phyloP scores from a whole-genome alignment of 2,797 vertebrate genomes.

The Premnoplex brunnescens region DNA sequence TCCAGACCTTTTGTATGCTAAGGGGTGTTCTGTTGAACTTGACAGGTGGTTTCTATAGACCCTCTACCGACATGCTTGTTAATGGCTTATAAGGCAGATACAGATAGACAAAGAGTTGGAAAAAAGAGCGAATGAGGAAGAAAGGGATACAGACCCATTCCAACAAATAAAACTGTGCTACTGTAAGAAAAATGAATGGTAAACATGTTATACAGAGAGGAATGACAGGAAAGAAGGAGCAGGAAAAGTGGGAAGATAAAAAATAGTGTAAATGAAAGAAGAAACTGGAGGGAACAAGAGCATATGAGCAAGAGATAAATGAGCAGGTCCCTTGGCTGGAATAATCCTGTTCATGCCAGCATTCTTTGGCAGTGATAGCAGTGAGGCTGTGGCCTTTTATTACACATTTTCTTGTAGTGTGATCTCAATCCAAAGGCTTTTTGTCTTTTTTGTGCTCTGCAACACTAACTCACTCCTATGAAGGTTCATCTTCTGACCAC shows the following conservation, averaged over 20 bases:
- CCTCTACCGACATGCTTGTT: neutral
- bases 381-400: neutral
- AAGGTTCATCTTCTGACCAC: neutral
- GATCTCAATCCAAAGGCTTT: neutral
- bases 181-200: neutral
- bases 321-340: neutral
- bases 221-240: neutral
- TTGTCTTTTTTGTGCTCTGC: neutral
- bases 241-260: neutral
- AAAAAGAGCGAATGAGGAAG: neutral
- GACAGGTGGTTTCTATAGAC: neutral
- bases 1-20: neutral
- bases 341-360: neutral
- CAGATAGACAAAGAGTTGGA: neutral
- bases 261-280: neutral
- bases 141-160: neutral
- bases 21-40: neutral
- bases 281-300: neutral
- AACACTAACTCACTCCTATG: neutral
- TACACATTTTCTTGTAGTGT: neutral
- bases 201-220: neutral
- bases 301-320: neutral
- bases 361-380: constrained; percentile 18
- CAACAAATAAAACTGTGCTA: neutral
- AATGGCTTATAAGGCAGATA: neutral